Evolutionary conservation across 1,140 invertebrate genomes (phyloP), one percentile per base, ranked within the genome.

Genomic region (Magallana angulata): DNA sequence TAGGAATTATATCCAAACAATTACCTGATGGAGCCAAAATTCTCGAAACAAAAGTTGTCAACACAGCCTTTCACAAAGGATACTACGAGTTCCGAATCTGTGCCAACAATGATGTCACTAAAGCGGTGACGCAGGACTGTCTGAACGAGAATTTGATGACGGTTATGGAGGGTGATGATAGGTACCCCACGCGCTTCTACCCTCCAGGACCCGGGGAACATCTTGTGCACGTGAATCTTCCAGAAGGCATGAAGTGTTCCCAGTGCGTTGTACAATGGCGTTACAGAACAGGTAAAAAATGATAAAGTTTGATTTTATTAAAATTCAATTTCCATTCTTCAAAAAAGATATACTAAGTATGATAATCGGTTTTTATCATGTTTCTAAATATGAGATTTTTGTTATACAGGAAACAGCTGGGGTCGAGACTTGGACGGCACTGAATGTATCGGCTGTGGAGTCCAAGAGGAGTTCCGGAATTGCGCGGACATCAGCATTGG

Each of bases 251-350:
- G 0, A 98, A 97, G 0, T 98, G 98, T 91, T 96, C 97, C 0
- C 97, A 98, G 89, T 98, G 98, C 92, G 97, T 98, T 0, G 92
- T 98, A 0, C 97, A 98, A 92, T 98, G 98, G 98, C 97, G 96
- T 84, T 98, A 98, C 93, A 97, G 97, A 87, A 98, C 97, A 90
- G 98, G 97, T 97, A 93, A 91, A 89, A 88, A 6, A 14, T n/a
- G 60, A 14, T 48, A 12, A 12, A 62, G 60, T 14, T 30, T 30
- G 3, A 24, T 1, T 14, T 8, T 12, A 12, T n/a, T 9, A 1
- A 18, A 80, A 24, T 48, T 48, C 16, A 24, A 24, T 80, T n/a
- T 36, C 76, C 6, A 6, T 36, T 30, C 30, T 14, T 14, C 11
- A 12, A 24, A 7, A 24, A 11, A 80, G 4, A 24, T 1, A 30